phyloP scores from a whole-genome alignment of 2,797 vertebrate species.

The Brachyalestes nurse region DNA sequence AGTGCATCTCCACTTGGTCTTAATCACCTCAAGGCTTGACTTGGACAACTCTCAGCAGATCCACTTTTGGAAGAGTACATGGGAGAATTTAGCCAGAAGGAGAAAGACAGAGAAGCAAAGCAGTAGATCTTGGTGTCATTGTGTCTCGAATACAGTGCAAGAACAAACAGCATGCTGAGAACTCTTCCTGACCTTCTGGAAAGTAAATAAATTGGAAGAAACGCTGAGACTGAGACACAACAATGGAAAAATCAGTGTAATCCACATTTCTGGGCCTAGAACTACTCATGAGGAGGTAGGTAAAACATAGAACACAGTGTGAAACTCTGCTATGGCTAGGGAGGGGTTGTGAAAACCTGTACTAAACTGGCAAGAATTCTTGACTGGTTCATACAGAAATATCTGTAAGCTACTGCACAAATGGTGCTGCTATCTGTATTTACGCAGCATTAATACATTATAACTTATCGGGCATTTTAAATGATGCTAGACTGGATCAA shows the following conservation, averaged over 20 bases:
- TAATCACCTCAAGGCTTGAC: conserved; percentile 18
- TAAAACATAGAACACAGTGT: conserved; percentile 26
- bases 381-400: no score
- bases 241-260: conserved; percentile 47
- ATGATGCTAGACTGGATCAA: no score
- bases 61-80: neutral
- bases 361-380: no score
- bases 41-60: conserved; percentile 8
- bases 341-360: no score
- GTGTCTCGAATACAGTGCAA: conserved; percentile 26
- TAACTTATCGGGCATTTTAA: no score
- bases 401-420: no score
- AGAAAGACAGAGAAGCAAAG: neutral
- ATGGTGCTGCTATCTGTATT: no score
- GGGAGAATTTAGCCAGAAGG: conserved; percentile 13
- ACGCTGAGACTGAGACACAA: conserved; percentile 46
- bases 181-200: conserved; percentile 48
- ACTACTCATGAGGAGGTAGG: conserved; percentile 34
- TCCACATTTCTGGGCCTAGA: conserved; percentile 37
- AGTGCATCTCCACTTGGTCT: conserved; percentile 18
- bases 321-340: neutral
- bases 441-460: no score
- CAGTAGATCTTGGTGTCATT: conserved; percentile 35
- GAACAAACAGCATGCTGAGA: conserved; percentile 26
- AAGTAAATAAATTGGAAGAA: conserved; percentile 44